Conservation (phyloP, 2,888 invertebrate species). For the Serrognathus titanus region DNA sequence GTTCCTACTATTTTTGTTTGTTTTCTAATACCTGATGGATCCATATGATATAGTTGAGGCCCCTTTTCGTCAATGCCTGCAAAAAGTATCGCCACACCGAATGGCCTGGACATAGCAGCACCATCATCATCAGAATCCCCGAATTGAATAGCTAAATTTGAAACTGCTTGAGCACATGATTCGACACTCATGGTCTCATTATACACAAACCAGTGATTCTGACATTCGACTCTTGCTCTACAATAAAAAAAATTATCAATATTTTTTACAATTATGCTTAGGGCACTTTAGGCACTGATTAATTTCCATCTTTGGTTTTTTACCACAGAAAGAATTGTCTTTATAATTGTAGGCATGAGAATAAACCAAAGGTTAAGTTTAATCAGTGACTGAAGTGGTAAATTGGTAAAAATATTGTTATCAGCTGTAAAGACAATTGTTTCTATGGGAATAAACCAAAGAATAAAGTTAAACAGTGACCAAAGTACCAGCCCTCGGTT, state of each 20-base stretch:
- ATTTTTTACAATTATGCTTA: no score
- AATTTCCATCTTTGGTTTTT: no score
- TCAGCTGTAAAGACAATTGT: no score
- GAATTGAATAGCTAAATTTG: constrained; percentile 98
- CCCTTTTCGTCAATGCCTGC: constrained; percentile 93
- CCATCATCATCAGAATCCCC: constrained; percentile 97
- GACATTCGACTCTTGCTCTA: constrained; percentile 91
- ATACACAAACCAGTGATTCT: constrained; percentile 98
- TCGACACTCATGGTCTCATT: constrained; percentile 96
- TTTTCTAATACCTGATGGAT: constrained; percentile 75
- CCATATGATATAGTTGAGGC: constrained; percentile 96
- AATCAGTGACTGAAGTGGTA: no score
- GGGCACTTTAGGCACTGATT: no score
- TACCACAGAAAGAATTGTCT: no score
- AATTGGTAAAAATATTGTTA: no score
- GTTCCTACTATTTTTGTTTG: not conserved
- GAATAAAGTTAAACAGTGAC: no score
- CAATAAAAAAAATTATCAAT: not conserved
- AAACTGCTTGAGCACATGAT: constrained; percentile 97
- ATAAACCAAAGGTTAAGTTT: no score
- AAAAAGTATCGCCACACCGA: constrained; percentile 98
- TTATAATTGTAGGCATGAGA: no score
- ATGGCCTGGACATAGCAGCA: constrained; percentile 93
- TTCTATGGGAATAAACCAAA: no score
- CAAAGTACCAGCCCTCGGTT: no score